Evolutionary conservation across 2,797 vertebrate species (phyloP).

Genomic region (Pelobates cultripes): DNA sequence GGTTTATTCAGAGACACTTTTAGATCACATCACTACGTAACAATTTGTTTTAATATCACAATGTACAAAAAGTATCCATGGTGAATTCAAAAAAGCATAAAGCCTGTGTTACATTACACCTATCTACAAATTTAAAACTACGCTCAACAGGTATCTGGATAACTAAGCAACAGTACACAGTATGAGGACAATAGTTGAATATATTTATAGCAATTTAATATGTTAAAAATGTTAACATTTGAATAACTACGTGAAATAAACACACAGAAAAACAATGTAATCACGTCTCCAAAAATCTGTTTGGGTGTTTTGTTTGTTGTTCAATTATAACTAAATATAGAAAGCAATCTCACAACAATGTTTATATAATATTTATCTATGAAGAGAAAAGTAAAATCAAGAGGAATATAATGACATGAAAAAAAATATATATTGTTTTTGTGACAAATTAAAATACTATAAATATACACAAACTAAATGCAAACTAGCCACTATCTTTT

Average conservation of each 20-base stretch:
- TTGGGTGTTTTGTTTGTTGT: background rate
- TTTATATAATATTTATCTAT: background rate
- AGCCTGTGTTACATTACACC: too few relatives aligned
- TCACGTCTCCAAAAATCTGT: background rate
- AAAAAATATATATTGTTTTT: background rate
- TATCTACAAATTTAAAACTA: too few relatives aligned
- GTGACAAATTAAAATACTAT: background rate
- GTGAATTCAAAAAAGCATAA: too few relatives aligned
- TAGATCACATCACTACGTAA: too few relatives aligned
- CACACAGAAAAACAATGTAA: background rate
- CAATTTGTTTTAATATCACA: too few relatives aligned
- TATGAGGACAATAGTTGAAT: background rate
- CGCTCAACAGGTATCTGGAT: too few relatives aligned
- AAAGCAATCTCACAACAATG: background rate
- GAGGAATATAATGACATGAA: background rate
- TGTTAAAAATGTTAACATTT: background rate
- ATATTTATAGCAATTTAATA: background rate
- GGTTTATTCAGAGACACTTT: too few relatives aligned
- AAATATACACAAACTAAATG: background rate
- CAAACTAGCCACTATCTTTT: background rate
- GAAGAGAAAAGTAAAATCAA: background rate
- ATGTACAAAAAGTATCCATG: too few relatives aligned
- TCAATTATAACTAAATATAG: background rate
- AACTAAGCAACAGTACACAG: too few relatives aligned
- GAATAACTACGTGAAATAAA: background rate